These are phyloP conservation scores for Hemicentrotus pulcherrimus DNA, from an alignment of 35 echinoderm and acorn worm genomes.

Conservation along the genomic window DNA sequence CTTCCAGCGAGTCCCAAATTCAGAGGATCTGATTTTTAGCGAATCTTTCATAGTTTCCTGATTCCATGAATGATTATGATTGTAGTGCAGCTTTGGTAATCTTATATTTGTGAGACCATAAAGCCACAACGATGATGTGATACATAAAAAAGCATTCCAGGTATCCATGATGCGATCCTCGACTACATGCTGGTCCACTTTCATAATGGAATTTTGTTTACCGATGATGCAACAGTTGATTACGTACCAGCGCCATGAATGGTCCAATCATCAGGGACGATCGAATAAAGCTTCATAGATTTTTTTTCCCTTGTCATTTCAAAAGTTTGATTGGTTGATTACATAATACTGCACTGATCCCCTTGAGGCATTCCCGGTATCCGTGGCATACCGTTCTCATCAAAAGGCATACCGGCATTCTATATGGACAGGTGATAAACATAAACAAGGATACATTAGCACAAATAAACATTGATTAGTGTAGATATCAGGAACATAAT, in stretches of 20 bases:
- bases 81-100: too few species aligned
- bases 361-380: constrained; percentile 74
- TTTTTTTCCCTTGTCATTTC: neutral
- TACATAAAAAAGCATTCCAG: neutral
- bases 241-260: neutral
- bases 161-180: neutral
- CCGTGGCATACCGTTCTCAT: constrained; percentile 67
- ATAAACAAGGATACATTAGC: too few species aligned
- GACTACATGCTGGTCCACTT: neutral
- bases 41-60: too few species aligned
- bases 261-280: neutral
- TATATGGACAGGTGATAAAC: neutral
- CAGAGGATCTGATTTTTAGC: too few species aligned
- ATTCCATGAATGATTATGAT: too few species aligned
- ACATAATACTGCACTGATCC: constrained; percentile 84
- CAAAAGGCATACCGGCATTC: constrained; percentile 67
- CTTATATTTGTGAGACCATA: too few species aligned
- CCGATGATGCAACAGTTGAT: neutral
- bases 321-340: neutral
- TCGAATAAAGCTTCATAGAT: neutral
- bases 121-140: too few species aligned
- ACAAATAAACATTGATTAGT: too few species aligned
- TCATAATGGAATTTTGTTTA: neutral
- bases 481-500: too few species aligned
- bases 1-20: too few species aligned